Evolutionary conservation across 2,113 vertebrate genomes (phyloP).

Genomic region (Nesospiza acunhae): DNA sequence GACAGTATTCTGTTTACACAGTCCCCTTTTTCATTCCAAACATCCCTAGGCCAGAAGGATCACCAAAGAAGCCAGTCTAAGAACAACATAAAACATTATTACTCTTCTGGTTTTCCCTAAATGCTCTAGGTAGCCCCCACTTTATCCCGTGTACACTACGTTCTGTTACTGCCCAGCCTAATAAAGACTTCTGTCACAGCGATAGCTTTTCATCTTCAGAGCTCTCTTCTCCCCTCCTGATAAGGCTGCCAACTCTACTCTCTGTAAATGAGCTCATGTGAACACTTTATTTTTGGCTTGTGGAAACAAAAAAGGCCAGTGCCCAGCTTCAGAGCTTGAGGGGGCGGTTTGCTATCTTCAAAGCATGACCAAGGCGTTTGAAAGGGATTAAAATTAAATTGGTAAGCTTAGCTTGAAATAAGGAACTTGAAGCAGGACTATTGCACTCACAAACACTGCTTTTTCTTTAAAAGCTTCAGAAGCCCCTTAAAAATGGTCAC

Average conservation of each 20-base stretch:
- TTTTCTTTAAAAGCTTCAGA: constrained; percentile 18
- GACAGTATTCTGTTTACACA: background rate
- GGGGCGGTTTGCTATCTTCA: constrained; percentile 64
- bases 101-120: constrained; percentile 69
- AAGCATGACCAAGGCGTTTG: constrained; percentile 62
- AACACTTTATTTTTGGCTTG: constrained; percentile 74
- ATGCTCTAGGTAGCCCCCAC: constrained; percentile 68
- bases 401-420: constrained; percentile 21
- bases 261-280: constrained; percentile 77
- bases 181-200: constrained; percentile 81
- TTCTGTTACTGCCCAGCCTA: constrained; percentile 76
- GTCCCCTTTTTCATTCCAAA: background rate
- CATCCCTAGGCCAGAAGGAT: constrained; percentile 52
- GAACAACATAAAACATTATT: constrained; percentile 68
- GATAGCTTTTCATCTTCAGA: constrained; percentile 79
- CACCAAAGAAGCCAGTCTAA: constrained; percentile 33
- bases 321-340: constrained; percentile 59
- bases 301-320: constrained; percentile 71
- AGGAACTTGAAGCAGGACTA: constrained; percentile 12
- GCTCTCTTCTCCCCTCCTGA: constrained; percentile 74
- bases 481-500: background rate
- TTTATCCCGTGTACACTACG: constrained; percentile 64
- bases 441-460: background rate
- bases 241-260: constrained; percentile 79
- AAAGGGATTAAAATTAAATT: constrained; percentile 72